Base-by-base conservation (phyloP, 2,888 invertebrate genomes). In the Heliothis peltigera region DNA sequence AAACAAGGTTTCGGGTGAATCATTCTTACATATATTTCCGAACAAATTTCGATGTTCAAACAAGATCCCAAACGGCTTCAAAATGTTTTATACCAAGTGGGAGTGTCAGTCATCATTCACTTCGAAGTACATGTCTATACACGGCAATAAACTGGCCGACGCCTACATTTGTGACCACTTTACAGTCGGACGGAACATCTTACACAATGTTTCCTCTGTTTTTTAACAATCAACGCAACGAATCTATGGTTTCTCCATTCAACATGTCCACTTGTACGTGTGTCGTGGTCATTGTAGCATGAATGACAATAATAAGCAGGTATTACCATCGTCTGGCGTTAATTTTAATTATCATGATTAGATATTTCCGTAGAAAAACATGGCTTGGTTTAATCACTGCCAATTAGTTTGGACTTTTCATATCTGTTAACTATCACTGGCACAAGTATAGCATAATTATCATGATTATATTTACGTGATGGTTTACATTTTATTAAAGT, bases 291-390 rank as follows among this genome's bases (percentile, higher is more conserved):
- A 84, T 86, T 86, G 83, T 85, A 85, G 79, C 88, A 87, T 88
- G 84, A 86, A 89, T 86, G 86, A 87, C 84, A 87, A 87, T 82
- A 87, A 87, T 83, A 85, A 81, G 80, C 81, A 86, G 81, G 89
- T 88, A 91, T 89, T 90, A 90, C 79, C 75, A 82, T 64, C 73
- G 62, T 80, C 61, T 74, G 67, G 65, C 60, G 82, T 84, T 79
- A 84, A 77, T 87, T 89, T 84, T 90, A 91, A 92, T 91, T 88
- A 90, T 82, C 78, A 84, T 87, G 82, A 89, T 90, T 87, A 87
- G 87, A 89, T 85, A 84, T 90, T 91, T 91, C 92, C 91, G 87
- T 81, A 77, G 72, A 69, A 64, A 78, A 85, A 87, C 81, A 83
- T 59, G 68, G 67, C 77, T 70, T 77, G 81, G 70, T 75, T 77